Conservation (phyloP, 2,797 vertebrate species). For the Potorous gilbertii region DNA sequence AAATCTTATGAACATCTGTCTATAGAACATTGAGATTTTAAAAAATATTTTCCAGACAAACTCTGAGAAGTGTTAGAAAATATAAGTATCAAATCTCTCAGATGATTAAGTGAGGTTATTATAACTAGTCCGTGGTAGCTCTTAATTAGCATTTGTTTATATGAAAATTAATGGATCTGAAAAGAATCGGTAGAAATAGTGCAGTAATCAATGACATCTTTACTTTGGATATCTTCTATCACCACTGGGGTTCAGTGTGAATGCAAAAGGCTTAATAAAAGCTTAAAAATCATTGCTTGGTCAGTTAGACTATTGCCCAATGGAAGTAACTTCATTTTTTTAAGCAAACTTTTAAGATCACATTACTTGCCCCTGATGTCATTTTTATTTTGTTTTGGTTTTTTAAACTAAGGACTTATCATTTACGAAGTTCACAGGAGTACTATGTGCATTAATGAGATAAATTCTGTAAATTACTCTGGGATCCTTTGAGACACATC, state of each 20-base stretch:
- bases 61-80: background rate
- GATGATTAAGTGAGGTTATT: background rate
- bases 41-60: background rate
- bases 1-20: too few species aligned
- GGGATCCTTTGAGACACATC: constrained; percentile 57
- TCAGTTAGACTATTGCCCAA: constrained; percentile 6
- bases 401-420: constrained; percentile 35
- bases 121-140: background rate
- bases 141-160: background rate
- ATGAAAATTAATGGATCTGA: background rate
- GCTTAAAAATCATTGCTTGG: constrained; percentile 14
- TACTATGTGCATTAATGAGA: constrained; percentile 61
- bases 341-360: constrained; percentile 56
- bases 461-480: constrained; percentile 67
- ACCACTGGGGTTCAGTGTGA: background rate
- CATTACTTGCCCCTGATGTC: background rate
- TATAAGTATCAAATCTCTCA: background rate
- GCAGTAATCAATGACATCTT: background rate
- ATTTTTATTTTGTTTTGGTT: background rate
- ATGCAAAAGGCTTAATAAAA: constrained; percentile 11
- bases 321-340: background rate
- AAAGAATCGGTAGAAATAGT: background rate
- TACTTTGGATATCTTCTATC: background rate
- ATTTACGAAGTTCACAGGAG: constrained; percentile 48
- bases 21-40: background rate